Evolutionary conservation across 2,797 vertebrate genomes (phyloP).

Genomic region (Antrozous pallidus): DNA sequence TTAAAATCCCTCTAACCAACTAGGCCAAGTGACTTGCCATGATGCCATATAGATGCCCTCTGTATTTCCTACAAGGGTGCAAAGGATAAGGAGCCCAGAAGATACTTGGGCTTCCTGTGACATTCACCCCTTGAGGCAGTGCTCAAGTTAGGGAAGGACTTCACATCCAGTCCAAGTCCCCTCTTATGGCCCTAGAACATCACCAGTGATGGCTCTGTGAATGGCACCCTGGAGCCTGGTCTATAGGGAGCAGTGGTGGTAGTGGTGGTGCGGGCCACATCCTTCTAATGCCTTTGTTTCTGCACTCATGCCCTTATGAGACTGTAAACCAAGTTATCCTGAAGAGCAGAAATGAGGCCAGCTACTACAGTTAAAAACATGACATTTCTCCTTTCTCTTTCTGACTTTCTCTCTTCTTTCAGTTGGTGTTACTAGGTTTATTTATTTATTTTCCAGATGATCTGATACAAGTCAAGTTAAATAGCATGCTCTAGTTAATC

Average conservation of each 20-base stretch:
- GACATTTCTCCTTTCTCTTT: not conserved
- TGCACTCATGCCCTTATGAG: not conserved
- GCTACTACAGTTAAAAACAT: not conserved
- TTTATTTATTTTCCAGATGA: not conserved
- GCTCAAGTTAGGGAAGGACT: not conserved
- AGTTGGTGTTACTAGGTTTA: not conserved
- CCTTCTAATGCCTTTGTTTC: not conserved
- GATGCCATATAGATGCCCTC: not conserved
- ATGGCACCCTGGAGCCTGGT: not conserved
- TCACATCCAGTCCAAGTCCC: not conserved
- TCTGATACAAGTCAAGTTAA: not conserved
- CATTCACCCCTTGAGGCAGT: not conserved
- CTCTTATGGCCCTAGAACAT: not conserved
- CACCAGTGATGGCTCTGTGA: not conserved
- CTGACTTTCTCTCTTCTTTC: not conserved
- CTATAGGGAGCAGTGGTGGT: not conserved
- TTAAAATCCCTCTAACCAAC: not conserved
- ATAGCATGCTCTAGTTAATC: not conserved
- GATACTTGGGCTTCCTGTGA: not conserved
- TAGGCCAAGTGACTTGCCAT: not conserved
- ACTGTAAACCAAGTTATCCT: not conserved
- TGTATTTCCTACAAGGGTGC: not conserved
- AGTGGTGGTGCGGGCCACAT: rapidly evolving
- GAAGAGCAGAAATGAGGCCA: not conserved
- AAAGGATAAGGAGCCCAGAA: not conserved